Conservation (phyloP, 2,797 vertebrate species). For the Brachyalestes nurse region DNA sequence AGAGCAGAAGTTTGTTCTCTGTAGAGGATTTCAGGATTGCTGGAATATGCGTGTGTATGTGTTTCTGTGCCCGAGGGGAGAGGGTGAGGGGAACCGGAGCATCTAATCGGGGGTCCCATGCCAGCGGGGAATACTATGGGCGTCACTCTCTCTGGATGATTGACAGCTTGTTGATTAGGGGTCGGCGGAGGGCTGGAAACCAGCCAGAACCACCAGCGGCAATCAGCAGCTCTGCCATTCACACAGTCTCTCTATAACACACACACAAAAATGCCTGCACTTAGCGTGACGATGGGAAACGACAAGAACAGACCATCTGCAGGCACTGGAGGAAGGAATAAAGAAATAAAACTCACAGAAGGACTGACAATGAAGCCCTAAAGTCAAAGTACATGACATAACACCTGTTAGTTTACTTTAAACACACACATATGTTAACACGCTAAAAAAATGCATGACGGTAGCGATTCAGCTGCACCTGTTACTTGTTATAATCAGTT, state of each 20-base stretch:
- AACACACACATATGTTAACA: no score
- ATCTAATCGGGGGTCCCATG: slow-evolving; percentile 84
- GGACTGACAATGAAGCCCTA: background rate
- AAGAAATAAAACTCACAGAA: background rate
- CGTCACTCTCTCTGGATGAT: slow-evolving; percentile 80
- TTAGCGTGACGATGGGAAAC: slow-evolving; percentile 8
- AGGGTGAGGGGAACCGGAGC: slow-evolving; percentile 76
- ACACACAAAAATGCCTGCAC: background rate
- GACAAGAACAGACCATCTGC: slow-evolving; percentile 36
- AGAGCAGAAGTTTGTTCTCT: no score
- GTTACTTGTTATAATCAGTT: no score
- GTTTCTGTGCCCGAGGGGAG: slow-evolving; percentile 23
- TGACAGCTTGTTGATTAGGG: slow-evolving; percentile 89
- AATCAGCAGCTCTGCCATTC: slow-evolving; percentile 49
- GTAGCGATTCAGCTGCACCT: background rate
- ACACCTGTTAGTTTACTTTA: slow-evolving; percentile 1
- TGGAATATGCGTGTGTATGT: slow-evolving; percentile 1
- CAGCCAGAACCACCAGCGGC: slow-evolving; percentile 84
- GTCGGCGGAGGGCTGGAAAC: slow-evolving; percentile 84
- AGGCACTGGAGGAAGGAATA: background rate
- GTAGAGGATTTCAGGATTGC: slow-evolving; percentile 9
- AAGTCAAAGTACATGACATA: background rate
- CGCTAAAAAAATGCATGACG: no score
- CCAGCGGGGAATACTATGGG: slow-evolving; percentile 83
- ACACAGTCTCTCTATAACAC: slow-evolving; percentile 28